phyloP scores from a whole-genome alignment of 2,888 invertebrate species.

The Papilio gigon region DNA sequence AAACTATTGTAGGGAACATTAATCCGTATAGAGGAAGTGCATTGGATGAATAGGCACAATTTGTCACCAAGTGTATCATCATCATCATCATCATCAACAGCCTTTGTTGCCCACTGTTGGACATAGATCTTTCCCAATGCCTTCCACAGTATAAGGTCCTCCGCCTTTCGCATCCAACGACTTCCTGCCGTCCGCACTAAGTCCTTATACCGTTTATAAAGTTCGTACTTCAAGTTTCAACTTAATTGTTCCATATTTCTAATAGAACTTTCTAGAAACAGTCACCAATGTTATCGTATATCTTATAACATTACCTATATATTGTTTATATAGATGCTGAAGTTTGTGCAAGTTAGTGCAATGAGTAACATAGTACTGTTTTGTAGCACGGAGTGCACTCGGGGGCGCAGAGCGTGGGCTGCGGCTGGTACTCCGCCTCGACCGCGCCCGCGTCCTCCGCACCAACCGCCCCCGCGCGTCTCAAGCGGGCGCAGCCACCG shows the following conservation, averaged over 20 bases:
- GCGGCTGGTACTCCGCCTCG: slow-evolving; percentile 80
- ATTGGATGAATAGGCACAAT: not conserved
- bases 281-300: too few relatives aligned
- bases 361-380: not conserved
- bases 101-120: too few relatives aligned
- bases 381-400: slow-evolving; percentile 76
- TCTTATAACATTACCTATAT: not conserved
- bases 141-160: too few relatives aligned
- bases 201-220: too few relatives aligned
- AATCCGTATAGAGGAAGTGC: too few relatives aligned
- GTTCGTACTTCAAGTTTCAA: not conserved
- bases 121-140: too few relatives aligned
- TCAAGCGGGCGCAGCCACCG: slow-evolving; percentile 74
- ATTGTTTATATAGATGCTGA: too few relatives aligned
- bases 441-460: slow-evolving; percentile 77
- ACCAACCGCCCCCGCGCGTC: slow-evolving; percentile 75
- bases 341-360: too few relatives aligned
- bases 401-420: slow-evolving; percentile 74
- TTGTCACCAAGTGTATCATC: not conserved
- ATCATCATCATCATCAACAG: too few relatives aligned
- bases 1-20: not conserved
- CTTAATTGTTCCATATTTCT: not conserved
- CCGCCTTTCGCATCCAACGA: too few relatives aligned
- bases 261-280: not conserved
- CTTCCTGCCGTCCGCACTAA: too few relatives aligned